Conservation (phyloP, 2,113 vertebrate species). For the Pachycephala philippinensis region DNA sequence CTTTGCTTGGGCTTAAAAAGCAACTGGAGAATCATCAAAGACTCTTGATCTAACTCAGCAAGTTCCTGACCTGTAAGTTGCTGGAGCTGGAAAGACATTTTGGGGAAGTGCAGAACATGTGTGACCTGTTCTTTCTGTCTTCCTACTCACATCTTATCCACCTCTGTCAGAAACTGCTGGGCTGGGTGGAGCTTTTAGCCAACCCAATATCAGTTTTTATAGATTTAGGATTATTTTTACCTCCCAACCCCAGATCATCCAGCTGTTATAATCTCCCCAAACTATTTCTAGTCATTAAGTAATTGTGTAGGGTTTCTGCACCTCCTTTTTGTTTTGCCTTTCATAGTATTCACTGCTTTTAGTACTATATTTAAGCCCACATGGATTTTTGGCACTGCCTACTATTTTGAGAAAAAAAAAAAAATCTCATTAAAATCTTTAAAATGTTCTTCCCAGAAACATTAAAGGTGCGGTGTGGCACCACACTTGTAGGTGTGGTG, state of each 20-base stretch:
- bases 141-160: neutral
- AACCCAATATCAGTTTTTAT: rapidly evolving
- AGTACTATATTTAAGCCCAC: neutral
- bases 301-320: neutral
- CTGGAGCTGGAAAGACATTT: neutral
- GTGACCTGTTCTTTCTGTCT: neutral
- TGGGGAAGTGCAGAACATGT: neutral
- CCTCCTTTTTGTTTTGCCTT: neutral
- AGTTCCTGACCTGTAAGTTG: neutral
- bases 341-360: neutral
- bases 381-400: neutral
- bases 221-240: neutral
- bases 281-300: neutral
- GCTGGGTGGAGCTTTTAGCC: neutral
- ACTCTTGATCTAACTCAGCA: neutral
- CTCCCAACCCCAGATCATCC: neutral
- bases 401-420: neutral
- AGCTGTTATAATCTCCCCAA: neutral
- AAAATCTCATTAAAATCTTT: neutral
- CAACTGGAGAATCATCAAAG: neutral
- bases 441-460: neutral
- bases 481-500: neutral
- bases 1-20: neutral
- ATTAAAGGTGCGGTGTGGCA: neutral
- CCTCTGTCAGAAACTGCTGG: neutral